Evolutionary conservation across 2,113 vertebrate species (phyloP), one percentile per base, ranked within the genome.

Genomic region (Cyrtonyx montezumae): DNA sequence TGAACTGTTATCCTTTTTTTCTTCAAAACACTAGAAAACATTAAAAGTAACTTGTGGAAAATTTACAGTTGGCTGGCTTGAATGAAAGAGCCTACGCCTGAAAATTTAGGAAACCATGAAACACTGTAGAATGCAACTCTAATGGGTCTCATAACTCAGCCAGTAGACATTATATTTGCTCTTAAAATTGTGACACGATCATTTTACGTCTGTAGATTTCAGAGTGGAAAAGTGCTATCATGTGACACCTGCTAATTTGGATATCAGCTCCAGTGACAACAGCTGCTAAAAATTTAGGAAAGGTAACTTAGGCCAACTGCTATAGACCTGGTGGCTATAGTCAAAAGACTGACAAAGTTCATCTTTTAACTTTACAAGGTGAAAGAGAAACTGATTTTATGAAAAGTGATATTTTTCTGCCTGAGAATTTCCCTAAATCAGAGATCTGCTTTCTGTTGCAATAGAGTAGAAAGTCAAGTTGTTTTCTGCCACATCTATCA

Each of bases 371-470:
- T 37, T 32, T 16, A 51, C 40, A 37, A 65, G 28, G 58, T 34
- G 40, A 49, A 62, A 77, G 30, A 74, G 20, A 62, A 61, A n/a
- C 20, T 25, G 17, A 65, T 90, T 86, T 75, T 36, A 56, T 71
- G 59, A 53, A 53, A 53, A 53, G 15, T 28, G 51, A 48, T 62
- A 21, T 80, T 86, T 94, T 88, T 55, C 74, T 87, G 86, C 37
- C 58, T 82, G 51, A 46, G 91, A 45, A 22, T 61, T 30, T 68
- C 19, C 93, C 78, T 89, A 84, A 68, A 67, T 78, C 93, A 68
- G 91, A 95, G 67, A 95, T 95, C 94, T 95, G 91, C 90, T 93
- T 95, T 93, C 93, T 96, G 90, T 94, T n/a, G 19, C 30, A 87
- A 95, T 88, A 94, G 20, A 49, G 46, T 17, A 22, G 19, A 49